phyloP scores from a whole-genome alignment of 35 echinoderm and acorn worm species.

The Hemicentrotus pulcherrimus region DNA sequence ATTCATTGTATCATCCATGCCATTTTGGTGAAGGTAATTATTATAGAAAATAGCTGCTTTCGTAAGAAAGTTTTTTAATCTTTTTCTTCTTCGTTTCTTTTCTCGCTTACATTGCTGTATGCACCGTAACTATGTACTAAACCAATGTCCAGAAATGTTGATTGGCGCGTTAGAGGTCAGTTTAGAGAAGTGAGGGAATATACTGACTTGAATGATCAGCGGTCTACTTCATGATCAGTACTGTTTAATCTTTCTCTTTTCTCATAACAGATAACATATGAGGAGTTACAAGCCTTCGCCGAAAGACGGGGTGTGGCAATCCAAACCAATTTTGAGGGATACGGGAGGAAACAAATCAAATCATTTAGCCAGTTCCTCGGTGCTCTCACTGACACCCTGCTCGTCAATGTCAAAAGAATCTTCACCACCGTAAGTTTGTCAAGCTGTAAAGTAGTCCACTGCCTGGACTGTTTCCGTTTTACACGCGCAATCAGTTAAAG shows the following conservation, averaged over 20 bases:
- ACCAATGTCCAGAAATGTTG: no score
- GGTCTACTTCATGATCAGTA: not conserved
- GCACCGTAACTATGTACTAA: no score
- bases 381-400: conserved; percentile 69
- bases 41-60: no score
- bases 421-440: conserved; percentile 71
- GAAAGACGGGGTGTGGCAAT: conserved; percentile 71
- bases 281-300: conserved; percentile 78
- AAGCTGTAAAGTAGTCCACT: not conserved
- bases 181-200: no score
- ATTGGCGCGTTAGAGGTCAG: no score
- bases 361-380: conserved; percentile 57
- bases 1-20: no score
- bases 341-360: conserved; percentile 59
- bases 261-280: conserved; percentile 66
- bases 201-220: not conserved
- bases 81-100: no score
- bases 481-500: no score
- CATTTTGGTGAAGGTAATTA: no score
- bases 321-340: conserved; percentile 75
- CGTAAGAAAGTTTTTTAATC: no score
- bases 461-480: no score
- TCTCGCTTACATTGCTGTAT: no score
- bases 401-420: conserved; percentile 90
- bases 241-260: not conserved